phyloP scores from a whole-genome alignment of 2,797 vertebrate species.

The Halcyon smyrnensis region DNA sequence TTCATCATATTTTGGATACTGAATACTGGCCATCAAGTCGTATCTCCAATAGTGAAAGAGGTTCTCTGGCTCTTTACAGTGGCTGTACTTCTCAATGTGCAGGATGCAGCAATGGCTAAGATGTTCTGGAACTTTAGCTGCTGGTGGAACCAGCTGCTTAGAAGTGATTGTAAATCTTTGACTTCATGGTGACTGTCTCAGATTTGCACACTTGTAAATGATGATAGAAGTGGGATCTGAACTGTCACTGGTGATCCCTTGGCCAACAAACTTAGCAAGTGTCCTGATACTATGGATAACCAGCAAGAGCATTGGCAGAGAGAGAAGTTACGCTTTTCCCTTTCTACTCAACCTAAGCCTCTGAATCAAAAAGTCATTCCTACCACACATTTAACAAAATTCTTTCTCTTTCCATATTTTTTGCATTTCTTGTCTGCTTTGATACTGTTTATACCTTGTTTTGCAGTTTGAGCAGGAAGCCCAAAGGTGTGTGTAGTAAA shows the following conservation, averaged over 20 bases:
- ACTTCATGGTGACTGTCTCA: neutral
- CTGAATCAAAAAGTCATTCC: neutral
- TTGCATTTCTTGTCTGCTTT: neutral
- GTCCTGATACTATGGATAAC: fast-evolving
- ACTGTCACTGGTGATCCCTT: neutral
- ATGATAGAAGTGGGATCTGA: neutral
- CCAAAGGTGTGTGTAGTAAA: neutral
- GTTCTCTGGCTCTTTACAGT: neutral
- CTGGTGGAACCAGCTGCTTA: neutral
- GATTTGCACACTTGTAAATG: neutral
- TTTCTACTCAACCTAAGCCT: neutral
- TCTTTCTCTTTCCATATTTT: neutral
- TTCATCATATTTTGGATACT: neutral
- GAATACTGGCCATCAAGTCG: neutral
- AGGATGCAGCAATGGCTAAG: neutral
- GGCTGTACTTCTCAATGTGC: neutral
- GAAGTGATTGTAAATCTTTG: neutral
- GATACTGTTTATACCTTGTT: neutral
- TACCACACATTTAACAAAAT: neutral
- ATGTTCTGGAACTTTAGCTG: neutral
- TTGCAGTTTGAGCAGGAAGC: neutral
- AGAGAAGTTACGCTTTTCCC: neutral
- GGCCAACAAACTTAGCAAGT: neutral
- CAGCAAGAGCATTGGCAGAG: neutral
- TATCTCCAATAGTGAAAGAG: neutral